These are phyloP conservation scores for Pangasianodon hypophthalmus DNA, from an alignment of 2,113 vertebrate species.

Conservation along the genomic window DNA sequence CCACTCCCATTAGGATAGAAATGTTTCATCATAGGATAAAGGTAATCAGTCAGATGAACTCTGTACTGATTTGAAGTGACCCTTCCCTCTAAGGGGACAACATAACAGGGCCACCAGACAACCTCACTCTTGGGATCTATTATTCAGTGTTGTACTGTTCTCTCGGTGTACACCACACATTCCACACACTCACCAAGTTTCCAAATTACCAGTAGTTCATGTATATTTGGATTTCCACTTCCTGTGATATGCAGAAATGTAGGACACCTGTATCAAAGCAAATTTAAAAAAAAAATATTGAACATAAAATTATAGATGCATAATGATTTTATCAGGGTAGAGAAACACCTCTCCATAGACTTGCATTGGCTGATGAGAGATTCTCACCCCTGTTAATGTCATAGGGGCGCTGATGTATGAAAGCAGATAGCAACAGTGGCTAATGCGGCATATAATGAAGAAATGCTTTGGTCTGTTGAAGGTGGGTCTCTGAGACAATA, in stretches of 20 bases:
- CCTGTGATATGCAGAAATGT: not conserved
- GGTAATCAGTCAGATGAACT: not conserved
- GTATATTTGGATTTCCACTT: not conserved
- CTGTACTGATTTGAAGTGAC: not conserved
- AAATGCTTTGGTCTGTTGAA: conserved; percentile 31
- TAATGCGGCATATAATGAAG: conserved; percentile 22
- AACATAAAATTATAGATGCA: not conserved
- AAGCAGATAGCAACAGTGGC: conserved; percentile 5
- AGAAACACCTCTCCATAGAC: not conserved
- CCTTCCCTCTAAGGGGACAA: not conserved
- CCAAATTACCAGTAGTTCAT: not conserved
- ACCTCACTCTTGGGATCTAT: not conserved
- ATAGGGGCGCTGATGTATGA: not conserved
- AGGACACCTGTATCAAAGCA: not conserved
- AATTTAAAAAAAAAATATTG: not conserved
- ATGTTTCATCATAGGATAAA: not conserved
- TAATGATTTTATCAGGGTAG: conserved; percentile 14
- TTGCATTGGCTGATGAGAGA: not conserved
- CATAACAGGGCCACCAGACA: not conserved
- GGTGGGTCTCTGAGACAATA: conserved; percentile 6
- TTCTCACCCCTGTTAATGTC: not conserved
- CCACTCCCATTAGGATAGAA: not conserved
- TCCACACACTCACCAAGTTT: not conserved
- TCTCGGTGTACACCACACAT: not conserved
- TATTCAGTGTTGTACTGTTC: not conserved